Base-by-base conservation (phyloP, 2,888 invertebrate genomes). In the Tenthredo livida region DNA sequence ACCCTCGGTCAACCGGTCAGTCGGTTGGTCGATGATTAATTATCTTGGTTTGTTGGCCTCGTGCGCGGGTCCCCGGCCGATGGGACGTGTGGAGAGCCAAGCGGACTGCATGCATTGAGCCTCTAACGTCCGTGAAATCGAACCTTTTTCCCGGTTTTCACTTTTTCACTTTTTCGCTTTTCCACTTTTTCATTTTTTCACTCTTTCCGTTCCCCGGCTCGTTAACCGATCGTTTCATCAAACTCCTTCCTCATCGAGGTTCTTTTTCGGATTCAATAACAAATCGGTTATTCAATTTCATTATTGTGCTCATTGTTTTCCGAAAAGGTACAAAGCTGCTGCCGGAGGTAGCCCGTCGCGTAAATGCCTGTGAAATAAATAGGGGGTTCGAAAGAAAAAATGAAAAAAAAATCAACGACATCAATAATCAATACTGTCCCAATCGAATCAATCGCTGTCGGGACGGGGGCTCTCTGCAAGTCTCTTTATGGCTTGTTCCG, bases 391-490 rank as follows among this genome's bases (percentile, higher is more conserved):
- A 5, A 82, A 40, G 47, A 33, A 33, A 33, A 33, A 33, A 4
- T 3, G 4, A 33, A 2, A 4, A 33, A 33, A 33, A 33, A 33
- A 33, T n/a, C n/a, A 37, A 29, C 40, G 33, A 84, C 29, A 70
- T 58, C 54, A 29, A 82, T 75, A 72, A 82, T 54, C 87, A 84
- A 85, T 84, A 85, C 87, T 86, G 86, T 84, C 88, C 89, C 88
- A 90, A 89, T 90, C 91, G 89, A 90, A 91, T 91, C 90, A 91
- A 91, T 92, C 90, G 90, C 89, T 90, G 91, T 91, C 91, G 29
- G 21, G 80, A 1, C 91, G 29, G 21, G 80, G 3, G 21, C 17
- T 29, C 17, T 29, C 9, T 47, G 82, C 40, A 37, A 85, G 58
- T 73, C 47, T 85, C 61, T 77, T 61, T 61, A 80, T 40, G 43